phyloP scores from a whole-genome alignment of 2,113 vertebrate genomes.

The Tylochromis polylepis region DNA sequence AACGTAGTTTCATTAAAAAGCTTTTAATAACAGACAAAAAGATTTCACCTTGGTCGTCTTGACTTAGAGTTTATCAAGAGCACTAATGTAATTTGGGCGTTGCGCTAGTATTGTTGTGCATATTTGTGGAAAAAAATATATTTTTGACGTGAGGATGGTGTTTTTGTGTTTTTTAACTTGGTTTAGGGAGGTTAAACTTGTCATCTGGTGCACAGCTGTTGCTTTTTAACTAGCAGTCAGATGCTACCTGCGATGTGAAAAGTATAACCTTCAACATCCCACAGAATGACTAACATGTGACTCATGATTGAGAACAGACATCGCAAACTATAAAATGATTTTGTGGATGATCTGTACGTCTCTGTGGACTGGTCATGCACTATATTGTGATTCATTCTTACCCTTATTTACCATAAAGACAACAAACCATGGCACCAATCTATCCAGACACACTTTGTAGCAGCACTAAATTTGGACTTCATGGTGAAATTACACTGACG shows the following conservation, averaged over 20 bases:
- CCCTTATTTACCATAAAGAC: background rate
- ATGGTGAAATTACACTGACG: background rate
- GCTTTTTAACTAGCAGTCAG: background rate
- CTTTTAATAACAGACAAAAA: too few relatives aligned
- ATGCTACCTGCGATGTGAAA: background rate
- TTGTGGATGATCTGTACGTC: background rate
- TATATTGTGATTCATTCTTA: conserved; percentile 3
- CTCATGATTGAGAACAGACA: conserved; percentile 1
- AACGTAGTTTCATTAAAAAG: too few relatives aligned
- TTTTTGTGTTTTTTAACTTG: background rate
- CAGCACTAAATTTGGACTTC: background rate
- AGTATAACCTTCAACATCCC: background rate
- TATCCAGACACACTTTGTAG: background rate
- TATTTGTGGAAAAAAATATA: too few relatives aligned
- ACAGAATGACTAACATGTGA: background rate
- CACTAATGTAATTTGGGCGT: too few relatives aligned
- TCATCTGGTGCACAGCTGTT: conserved; percentile 7
- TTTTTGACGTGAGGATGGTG: background rate
- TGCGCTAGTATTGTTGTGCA: too few relatives aligned
- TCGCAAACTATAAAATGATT: background rate
- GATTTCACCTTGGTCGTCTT: too few relatives aligned
- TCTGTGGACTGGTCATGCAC: background rate
- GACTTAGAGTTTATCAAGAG: too few relatives aligned
- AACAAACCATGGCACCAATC: background rate
- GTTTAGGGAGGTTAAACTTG: background rate